Evolutionary conservation across 1,140 invertebrate species (phyloP), one percentile per base, ranked within the genome.

Genomic region (Thaumatotibia leucotreta): DNA sequence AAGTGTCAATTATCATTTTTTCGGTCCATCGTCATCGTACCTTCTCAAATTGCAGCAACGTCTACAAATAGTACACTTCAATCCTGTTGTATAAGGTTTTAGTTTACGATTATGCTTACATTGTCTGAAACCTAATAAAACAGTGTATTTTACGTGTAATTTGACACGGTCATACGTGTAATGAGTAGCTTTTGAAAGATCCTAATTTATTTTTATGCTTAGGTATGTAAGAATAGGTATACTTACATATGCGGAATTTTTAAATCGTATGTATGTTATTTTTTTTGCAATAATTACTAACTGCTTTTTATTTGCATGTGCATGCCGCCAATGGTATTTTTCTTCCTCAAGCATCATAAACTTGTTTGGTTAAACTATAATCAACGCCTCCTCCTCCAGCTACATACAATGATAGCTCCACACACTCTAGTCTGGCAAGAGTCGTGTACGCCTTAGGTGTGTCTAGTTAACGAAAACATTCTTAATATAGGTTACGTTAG

Each of bases 1-100:
- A 84, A 84, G 74, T 84, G 77, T 70, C 74, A 75, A 82, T 82
- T 86, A 82, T 66, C 4, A 63, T 45, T 63, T 62, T 66, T 65
- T 70, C 23, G 49, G 33, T 45, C 39, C 49, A 58, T 11, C 23
- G 52, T 58, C 52, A 58, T 24, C 52, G 52, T 58, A 58, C 11
- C 23, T 58, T 58, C 52, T 58, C 52, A 58, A n/a, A 58, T 58
- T 29, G 0, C 23, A 58, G 24, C 52, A 58, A 27, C 23, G 4
- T 27, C 23, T 58, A 27, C 22, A 27, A 27, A 27, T 58, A 27
- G 1, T 45, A 20, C 52, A 58, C 52, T 11, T n/a, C 52, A 54
- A 11, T 24, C 52, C 52, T 27, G 24, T 52, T 52, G 23, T 52
- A 24, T 24, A 52, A 52, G 52, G 22, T 58, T 58, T 29, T 58